Conservation (phyloP, 1,140 invertebrate species). For the Drosophila punjabiensis region DNA sequence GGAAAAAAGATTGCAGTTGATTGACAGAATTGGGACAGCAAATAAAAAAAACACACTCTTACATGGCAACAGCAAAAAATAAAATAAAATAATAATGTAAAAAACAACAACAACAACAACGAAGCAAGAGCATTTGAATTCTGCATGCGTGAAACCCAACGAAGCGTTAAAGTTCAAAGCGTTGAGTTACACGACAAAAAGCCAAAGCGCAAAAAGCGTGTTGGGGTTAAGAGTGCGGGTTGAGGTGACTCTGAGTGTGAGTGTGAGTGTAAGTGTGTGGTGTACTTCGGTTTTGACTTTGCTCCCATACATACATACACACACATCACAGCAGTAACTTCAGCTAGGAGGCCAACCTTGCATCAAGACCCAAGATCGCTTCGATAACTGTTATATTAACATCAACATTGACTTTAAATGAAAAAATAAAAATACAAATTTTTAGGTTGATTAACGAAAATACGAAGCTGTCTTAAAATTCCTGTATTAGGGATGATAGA, state of each 20-base stretch:
- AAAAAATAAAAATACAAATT: background rate
- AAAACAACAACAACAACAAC: constrained; percentile 5
- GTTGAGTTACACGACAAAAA: constrained; percentile 73
- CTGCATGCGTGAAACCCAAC: constrained; percentile 81
- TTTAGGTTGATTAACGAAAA: background rate
- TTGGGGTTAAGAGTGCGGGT: constrained; percentile 13
- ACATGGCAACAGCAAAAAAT: constrained; percentile 44
- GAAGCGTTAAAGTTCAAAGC: constrained; percentile 84
- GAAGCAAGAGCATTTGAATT: constrained; percentile 67
- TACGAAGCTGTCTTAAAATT: no score
- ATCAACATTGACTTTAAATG: background rate
- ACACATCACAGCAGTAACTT: background rate
- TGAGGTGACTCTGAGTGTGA: constrained; percentile 1
- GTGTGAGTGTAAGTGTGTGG: background rate
- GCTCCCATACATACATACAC: constrained; percentile 16
- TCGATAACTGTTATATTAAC: background rate
- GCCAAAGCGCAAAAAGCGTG: constrained; percentile 21
- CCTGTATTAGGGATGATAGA: no score
- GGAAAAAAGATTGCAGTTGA: constrained; percentile 69
- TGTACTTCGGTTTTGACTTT: constrained; percentile 75
- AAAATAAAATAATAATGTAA: constrained; percentile 15
- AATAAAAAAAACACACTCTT: constrained; percentile 36
- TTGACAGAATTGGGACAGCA: constrained; percentile 81
- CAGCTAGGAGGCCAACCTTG: background rate
- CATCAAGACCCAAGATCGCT: constrained; percentile 5